A percentile compares a stretch with the other conserved stretches of the same genome.
Evolutionary conservation across 2,797 vertebrate genomes (phyloP).

Genomic region (Todus mexicanus): DNA sequence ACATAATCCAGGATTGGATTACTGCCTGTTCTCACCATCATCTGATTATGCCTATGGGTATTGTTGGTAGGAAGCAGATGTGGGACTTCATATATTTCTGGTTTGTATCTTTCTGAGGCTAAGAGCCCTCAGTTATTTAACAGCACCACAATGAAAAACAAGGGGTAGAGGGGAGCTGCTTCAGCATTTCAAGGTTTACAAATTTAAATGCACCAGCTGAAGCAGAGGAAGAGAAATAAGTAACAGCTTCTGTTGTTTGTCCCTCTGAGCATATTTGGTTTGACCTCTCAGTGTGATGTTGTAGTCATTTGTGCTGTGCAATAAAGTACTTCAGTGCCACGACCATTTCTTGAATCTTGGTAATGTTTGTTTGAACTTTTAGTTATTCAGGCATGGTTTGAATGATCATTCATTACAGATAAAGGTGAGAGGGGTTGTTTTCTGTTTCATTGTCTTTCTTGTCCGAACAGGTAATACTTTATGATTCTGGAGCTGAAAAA

Average conservation of each 20-base stretch:
- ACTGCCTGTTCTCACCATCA: not conserved
- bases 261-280: not conserved
- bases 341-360: not conserved
- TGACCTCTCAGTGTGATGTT: rapidly evolving
- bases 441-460: not conserved
- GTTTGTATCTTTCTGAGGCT: not conserved
- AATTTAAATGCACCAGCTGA: not conserved
- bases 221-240: not conserved
- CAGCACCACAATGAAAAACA: not conserved
- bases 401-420: not conserved
- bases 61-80: not conserved
- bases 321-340: not conserved
- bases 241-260: not conserved
- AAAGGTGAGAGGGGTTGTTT: not conserved
- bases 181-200: not conserved
- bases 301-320: not conserved
- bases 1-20: not conserved
- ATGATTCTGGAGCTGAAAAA: constrained; percentile 83
- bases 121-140: not conserved
- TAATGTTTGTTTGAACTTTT: not conserved
- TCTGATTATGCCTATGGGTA: not conserved
- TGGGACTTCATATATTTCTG: not conserved
- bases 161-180: not conserved
- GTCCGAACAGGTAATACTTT: constrained; percentile 81
- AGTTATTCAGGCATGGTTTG: not conserved